These are phyloP conservation scores for Fregetta grallaria DNA, from an alignment of 2,113 vertebrate genomes.

Conservation along the genomic window DNA sequence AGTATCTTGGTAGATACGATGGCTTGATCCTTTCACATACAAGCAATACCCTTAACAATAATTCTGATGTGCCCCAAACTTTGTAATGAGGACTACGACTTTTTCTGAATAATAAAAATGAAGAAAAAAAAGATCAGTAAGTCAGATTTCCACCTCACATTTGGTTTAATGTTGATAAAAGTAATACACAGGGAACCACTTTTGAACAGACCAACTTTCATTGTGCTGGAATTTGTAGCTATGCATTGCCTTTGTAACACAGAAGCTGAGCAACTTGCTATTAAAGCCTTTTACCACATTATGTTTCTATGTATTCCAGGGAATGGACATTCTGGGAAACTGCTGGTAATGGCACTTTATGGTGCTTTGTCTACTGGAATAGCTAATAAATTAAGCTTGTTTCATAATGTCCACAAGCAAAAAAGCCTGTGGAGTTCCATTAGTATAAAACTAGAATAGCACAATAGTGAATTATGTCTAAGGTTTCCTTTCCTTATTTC, in stretches of 20 bases:
- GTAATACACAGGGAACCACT: neutral
- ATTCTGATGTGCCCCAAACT: neutral
- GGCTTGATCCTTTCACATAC: neutral
- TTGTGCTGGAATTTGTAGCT: neutral
- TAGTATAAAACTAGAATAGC: neutral
- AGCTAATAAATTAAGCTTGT: constrained; percentile 24
- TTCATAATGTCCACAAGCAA: neutral
- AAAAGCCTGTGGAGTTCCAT: neutral
- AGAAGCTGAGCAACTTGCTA: neutral
- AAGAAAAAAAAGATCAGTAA: neutral
- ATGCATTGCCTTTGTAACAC: neutral
- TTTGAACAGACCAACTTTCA: neutral
- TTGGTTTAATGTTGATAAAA: neutral
- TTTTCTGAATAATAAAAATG: neutral
- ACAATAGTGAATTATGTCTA: neutral
- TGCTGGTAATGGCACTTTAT: neutral
- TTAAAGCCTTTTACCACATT: neutral
- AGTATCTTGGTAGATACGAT: neutral
- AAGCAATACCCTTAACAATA: neutral
- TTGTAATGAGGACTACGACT: neutral
- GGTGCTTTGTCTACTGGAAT: constrained; percentile 4
- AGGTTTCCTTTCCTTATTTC: neutral
- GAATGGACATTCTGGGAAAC: neutral
- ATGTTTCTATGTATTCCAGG: neutral
- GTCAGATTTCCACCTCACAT: neutral